Evolutionary conservation across 2,797 vertebrate species (phyloP), one percentile per base, ranked within the genome.

Genomic region (Tangara arthus): DNA sequence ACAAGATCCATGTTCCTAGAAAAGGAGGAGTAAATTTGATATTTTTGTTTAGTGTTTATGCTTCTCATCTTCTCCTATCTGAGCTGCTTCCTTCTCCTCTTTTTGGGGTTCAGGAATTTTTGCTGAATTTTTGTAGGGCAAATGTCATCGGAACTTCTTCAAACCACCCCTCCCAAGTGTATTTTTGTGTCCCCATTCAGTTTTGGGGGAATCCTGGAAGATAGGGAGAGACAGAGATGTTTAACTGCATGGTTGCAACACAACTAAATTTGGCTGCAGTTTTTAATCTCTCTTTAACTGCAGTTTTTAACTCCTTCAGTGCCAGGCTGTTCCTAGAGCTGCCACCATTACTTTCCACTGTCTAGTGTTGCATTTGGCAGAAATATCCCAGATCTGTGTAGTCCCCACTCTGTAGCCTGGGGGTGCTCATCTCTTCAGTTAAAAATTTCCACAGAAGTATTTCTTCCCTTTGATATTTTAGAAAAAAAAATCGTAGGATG

Each of bases 391-490:
- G 35, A 9, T 37, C 34, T 24, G 2, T 4, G 8, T 20, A 52
- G 68, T 30, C 12, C 23, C 56, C 13, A 0, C 17, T 46, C 44
- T 8, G 23, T 13, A 80, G 50, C 66, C 63, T 56, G 35, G 5
- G 47, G 28, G 10, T 44, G 19, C 44, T 4, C 75, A 39, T 60
- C 71, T 39, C 76, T 53, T n/a, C 86, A n/a, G 5, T 61, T 78
- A 68, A 44, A 46, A 27, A 82, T 84, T 93, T 49, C 60, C 15
- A 13, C 4, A 13, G n/a, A 77, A 64, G 5, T 21, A 5, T 23
- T 78, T 81, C 64, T 77, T 68, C 30, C n/a, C 64, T 91, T 82
- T 56, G 84, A 34, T 89, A 86, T 76, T 96, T 89, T 37, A 56
- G 82, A 50, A 68, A 28, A 47, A 15, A 15, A 14, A 41, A 17